Conservation (phyloP, 2,888 invertebrate species). For the Heteromyza rotundicornis region DNA sequence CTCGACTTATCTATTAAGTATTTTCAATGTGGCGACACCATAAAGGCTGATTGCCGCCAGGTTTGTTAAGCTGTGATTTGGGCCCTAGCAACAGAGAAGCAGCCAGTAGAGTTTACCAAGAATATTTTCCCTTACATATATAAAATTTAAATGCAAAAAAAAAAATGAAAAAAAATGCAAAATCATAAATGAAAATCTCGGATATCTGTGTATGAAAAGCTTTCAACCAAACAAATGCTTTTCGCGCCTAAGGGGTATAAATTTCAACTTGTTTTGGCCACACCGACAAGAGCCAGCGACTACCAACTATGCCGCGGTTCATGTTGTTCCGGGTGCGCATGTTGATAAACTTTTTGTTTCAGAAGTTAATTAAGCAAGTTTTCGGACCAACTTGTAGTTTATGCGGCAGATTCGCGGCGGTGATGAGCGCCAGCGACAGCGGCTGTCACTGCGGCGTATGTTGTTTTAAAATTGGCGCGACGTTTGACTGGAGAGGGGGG, state of each 20-base stretch:
- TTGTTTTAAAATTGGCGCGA: constrained; percentile 16
- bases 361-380: constrained; percentile 52
- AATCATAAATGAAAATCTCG: neutral
- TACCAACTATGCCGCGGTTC: constrained; percentile 6
- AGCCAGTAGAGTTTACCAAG: too few relatives aligned
- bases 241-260: neutral
- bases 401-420: constrained; percentile 14
- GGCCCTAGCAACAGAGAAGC: too few relatives aligned
- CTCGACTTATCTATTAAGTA: too few relatives aligned
- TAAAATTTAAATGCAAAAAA: too few relatives aligned
- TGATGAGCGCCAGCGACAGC: too few relatives aligned
- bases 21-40: too few relatives aligned
- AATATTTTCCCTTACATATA: too few relatives aligned
- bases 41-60: too few relatives aligned
- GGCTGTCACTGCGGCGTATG: constrained; percentile 12
- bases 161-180: neutral
- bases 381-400: constrained; percentile 22
- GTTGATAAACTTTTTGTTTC: constrained; percentile 39
- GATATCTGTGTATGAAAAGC: neutral
- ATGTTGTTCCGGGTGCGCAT: neutral
- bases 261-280: neutral
- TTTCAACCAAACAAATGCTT: neutral
- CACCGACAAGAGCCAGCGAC: constrained; percentile 6
- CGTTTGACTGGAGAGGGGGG: neutral
- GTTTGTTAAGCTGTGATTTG: too few relatives aligned